Conservation (phyloP, 2,113 vertebrate species). For the Hippopotamus amphibius region DNA sequence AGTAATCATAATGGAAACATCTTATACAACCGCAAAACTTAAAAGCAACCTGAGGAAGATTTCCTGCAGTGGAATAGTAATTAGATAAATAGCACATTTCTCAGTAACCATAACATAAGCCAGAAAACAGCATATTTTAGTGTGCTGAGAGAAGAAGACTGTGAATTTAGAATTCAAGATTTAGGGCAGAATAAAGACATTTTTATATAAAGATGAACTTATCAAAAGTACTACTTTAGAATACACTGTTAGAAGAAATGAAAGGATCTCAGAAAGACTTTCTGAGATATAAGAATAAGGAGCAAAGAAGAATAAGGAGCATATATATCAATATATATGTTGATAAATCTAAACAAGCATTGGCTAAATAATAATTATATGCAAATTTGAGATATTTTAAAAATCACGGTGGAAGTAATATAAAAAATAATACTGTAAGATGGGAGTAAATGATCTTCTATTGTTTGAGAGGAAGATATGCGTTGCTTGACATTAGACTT, state of each 20-base stretch:
- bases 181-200: slow-evolving; percentile 4
- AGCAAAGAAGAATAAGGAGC: not conserved
- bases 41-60: not conserved
- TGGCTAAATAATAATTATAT: not conserved
- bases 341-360: not conserved
- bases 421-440: not conserved
- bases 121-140: not conserved
- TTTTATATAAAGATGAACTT: not conserved
- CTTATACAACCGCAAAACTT: not conserved
- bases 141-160: not conserved
- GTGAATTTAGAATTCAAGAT: slow-evolving; percentile 31
- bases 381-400: not conserved
- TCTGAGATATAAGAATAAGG: not conserved
- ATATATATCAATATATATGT: not conserved
- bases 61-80: not conserved
- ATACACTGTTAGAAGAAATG: not conserved
- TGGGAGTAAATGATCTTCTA: not conserved
- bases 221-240: not conserved
- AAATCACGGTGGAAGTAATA: not conserved
- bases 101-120: not conserved
- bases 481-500: not conserved
- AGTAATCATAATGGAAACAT: not conserved
- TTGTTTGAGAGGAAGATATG: not conserved
- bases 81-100: not conserved
- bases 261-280: not conserved